These are phyloP conservation scores for Pogonomyrmex californicus DNA, from an alignment of 1,140 invertebrate genomes.

Conservation along the genomic window DNA sequence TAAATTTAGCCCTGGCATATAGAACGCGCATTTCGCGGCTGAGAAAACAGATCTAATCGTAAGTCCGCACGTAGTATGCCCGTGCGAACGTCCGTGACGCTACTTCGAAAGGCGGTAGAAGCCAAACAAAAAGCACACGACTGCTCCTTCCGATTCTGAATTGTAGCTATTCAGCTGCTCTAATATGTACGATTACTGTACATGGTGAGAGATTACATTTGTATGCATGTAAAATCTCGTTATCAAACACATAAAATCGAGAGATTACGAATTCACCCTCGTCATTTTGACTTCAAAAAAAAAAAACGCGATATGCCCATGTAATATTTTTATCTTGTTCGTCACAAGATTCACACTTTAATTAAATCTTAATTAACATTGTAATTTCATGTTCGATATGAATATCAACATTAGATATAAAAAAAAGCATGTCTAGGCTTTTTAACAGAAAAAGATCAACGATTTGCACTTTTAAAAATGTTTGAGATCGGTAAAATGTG, in stretches of 20 bases:
- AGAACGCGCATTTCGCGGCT: conserved; percentile 47
- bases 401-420: not conserved
- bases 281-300: not conserved
- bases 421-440: too few relatives aligned
- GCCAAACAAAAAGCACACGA: not conserved
- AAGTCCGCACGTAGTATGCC: not conserved
- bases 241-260: not conserved
- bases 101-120: not conserved
- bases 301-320: too few relatives aligned
- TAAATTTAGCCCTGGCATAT: conserved; percentile 69
- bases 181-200: not conserved
- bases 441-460: not conserved
- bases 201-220: not conserved
- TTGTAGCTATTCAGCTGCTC: not conserved
- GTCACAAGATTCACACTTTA: not conserved
- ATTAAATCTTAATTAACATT: not conserved
- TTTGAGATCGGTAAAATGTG: not conserved
- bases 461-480: not conserved
- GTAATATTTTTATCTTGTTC: not conserved
- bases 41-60: conserved; percentile 66
- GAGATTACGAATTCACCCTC: not conserved
- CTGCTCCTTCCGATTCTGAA: not conserved
- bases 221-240: not conserved
- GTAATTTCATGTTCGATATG: not conserved
- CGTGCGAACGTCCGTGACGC: conserved; percentile 22